These are phyloP conservation scores for Burhinus bistriatus DNA, from an alignment of 2,113 vertebrate species.

Conservation along the genomic window DNA sequence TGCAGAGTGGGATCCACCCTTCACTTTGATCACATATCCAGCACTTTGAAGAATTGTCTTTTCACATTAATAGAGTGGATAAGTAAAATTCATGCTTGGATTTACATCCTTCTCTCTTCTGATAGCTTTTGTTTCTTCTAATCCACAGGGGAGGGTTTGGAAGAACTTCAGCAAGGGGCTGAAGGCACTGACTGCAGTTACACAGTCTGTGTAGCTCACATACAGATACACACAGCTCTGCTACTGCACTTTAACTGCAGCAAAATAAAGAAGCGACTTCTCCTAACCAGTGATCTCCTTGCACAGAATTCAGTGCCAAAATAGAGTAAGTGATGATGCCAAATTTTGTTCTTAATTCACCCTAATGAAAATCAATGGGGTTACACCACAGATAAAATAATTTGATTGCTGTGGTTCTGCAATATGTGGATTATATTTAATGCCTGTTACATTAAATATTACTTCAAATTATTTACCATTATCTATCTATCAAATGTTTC, in stretches of 20 bases:
- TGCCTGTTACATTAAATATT: not conserved
- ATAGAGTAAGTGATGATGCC: not conserved
- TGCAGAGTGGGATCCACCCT: slow-evolving; percentile 7
- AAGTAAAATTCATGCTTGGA: slow-evolving; percentile 32
- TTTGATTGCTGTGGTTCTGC: not conserved
- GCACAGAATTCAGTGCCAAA: not conserved
- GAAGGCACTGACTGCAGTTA: not conserved
- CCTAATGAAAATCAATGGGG: not conserved
- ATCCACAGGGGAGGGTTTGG: not conserved
- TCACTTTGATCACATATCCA: slow-evolving; percentile 44
- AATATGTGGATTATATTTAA: not conserved
- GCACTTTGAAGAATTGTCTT: slow-evolving; percentile 39
- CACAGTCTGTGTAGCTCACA: not conserved
- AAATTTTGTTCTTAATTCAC: not conserved
- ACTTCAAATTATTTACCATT: not conserved
- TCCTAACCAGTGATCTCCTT: not conserved
- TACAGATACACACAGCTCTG: not conserved
- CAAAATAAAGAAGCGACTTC: not conserved
- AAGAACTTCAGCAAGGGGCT: slow-evolving; percentile 6
- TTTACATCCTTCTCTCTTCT: not conserved
- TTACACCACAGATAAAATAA: not conserved
- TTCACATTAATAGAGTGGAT: slow-evolving; percentile 50
- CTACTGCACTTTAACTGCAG: not conserved
- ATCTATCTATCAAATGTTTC: not conserved
- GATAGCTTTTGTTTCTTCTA: not conserved